Evolutionary conservation across 2,797 vertebrate species (phyloP).

Genomic region (Sebastes diploproa): DNA sequence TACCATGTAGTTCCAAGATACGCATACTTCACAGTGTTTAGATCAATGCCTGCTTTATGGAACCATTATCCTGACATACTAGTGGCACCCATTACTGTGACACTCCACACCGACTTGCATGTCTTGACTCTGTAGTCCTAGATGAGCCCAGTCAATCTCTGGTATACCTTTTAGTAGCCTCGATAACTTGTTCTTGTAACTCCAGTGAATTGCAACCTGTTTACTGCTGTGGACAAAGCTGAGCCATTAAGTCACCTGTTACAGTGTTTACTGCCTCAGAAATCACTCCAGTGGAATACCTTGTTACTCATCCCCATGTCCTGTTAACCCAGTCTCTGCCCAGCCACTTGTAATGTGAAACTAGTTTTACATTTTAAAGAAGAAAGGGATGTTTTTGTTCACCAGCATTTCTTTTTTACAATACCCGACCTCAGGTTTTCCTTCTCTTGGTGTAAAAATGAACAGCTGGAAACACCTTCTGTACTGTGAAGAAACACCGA

Average conservation of each 20-base stretch:
- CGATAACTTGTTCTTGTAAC: not conserved
- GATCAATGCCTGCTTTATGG: slow-evolving; percentile 17
- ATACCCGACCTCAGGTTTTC: slow-evolving; percentile 6
- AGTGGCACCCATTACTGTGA: not conserved
- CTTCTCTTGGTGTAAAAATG: not conserved
- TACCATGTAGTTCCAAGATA: not conserved
- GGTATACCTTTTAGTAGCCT: not conserved
- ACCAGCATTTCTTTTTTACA: slow-evolving; percentile 22
- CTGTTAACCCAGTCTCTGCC: not conserved
- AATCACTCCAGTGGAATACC: slow-evolving; percentile 4
- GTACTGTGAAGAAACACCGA: not conserved
- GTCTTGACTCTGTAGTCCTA: not conserved
- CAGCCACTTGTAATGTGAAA: not conserved
- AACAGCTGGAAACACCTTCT: not conserved
- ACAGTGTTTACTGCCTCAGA: slow-evolving; percentile 15
- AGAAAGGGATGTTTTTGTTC: not conserved
- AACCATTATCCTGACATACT: not conserved
- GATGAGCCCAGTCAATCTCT: not conserved
- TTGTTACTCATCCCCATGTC: not conserved
- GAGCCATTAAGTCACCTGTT: slow-evolving; percentile 21
- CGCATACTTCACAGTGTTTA: not conserved
- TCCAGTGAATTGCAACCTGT: slow-evolving; percentile 5
- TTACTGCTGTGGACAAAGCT: slow-evolving; percentile 27
- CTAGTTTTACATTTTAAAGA: slow-evolving; percentile 3
- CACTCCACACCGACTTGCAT: not conserved